phyloP scores from a whole-genome alignment of 2,113 vertebrate species.

The Nanorana parkeri region DNA sequence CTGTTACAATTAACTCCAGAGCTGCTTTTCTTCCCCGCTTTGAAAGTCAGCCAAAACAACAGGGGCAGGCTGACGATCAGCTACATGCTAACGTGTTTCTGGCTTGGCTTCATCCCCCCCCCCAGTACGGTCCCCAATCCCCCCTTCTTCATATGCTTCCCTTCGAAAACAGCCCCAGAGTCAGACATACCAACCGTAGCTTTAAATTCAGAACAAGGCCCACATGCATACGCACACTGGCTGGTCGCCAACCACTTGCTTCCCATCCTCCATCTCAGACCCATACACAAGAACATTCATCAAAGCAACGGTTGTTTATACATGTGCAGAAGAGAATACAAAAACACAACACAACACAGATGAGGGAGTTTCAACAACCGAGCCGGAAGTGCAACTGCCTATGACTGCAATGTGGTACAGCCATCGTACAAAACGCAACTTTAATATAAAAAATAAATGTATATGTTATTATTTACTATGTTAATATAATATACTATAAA shows the following conservation, averaged over 20 bases:
- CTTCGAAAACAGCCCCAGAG: slow-evolving; percentile 41
- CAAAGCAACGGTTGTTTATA: slow-evolving; percentile 58
- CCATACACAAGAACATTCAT: slow-evolving; percentile 58
- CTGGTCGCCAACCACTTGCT: slow-evolving; percentile 72
- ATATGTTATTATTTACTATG: no score
- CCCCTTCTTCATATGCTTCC: background rate
- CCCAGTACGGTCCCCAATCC: slow-evolving; percentile 20
- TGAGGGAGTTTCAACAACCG: background rate
- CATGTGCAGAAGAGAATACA: slow-evolving; percentile 43
- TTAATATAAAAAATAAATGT: background rate
- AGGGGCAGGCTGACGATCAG: slow-evolving; percentile 55
- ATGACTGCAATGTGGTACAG: background rate
- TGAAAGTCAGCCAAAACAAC: slow-evolving; percentile 75
- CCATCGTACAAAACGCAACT: background rate
- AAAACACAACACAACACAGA: slow-evolving; percentile 33
- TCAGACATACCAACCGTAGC: slow-evolving; percentile 33
- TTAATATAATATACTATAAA: no score
- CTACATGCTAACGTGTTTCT: slow-evolving; percentile 54
- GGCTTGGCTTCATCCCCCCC: slow-evolving; percentile 42
- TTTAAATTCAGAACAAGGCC: slow-evolving; percentile 51
- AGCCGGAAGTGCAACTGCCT: background rate
- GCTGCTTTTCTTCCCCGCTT: slow-evolving; percentile 57
- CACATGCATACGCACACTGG: slow-evolving; percentile 66
- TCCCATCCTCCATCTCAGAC: slow-evolving; percentile 63
- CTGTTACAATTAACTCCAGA: slow-evolving; percentile 70